These are phyloP conservation scores for Leptonema lineaticorne DNA, from an alignment of 1,140 invertebrate species.

Conservation along the genomic window DNA sequence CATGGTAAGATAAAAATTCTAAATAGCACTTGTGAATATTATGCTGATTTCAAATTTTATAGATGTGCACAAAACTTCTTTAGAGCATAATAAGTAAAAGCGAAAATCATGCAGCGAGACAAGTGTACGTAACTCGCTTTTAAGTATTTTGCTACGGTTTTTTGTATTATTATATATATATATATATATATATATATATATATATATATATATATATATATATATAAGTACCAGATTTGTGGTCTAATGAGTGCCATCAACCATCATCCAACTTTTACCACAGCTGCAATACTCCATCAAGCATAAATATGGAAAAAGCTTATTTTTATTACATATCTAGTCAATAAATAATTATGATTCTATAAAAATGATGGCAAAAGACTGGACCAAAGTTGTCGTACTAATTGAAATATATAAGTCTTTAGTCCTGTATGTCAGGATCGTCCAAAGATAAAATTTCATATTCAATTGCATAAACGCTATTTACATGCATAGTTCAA, in stretches of 20 bases:
- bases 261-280: background rate
- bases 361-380: background rate
- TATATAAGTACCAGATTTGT: constrained; percentile 5
- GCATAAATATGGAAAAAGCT: constrained; percentile 5
- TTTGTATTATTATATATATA: constrained; percentile 24
- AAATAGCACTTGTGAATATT: too few relatives aligned
- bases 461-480: background rate
- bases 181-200: too few relatives aligned
- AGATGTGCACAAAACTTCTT: background rate
- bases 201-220: too few relatives aligned
- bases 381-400: constrained; percentile 18
- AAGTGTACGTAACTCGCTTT: too few relatives aligned
- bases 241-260: constrained; percentile 22
- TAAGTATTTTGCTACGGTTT: constrained; percentile 18
- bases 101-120: too few relatives aligned
- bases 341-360: constrained; percentile 1
- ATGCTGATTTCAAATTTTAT: background rate
- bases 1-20: too few relatives aligned
- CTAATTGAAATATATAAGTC: constrained; percentile 1
- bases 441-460: background rate
- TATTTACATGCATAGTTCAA: background rate
- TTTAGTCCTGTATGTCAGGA: too few relatives aligned
- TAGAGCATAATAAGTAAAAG: background rate
- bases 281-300: too few relatives aligned
- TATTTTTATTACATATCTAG: constrained; percentile 18